Evolutionary conservation across 2,113 vertebrate genomes (phyloP).

Genomic region (Megaceryle torquata): DNA sequence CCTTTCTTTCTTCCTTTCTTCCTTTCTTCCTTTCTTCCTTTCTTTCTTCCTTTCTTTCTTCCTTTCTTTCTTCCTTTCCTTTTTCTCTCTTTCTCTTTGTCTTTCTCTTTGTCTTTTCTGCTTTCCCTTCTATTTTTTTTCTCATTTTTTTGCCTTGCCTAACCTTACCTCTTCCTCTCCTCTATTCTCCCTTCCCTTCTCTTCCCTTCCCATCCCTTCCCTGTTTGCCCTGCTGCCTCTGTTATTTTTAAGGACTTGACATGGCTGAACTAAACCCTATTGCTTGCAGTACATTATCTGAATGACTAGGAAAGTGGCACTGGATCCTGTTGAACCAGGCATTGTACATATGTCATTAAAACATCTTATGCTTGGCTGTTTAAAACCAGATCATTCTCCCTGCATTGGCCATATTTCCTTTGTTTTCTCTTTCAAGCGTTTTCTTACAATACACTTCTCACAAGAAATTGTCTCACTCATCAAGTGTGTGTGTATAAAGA

Average conservation of each 20-base stretch:
- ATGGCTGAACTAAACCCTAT: neutral
- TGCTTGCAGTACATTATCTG: neutral
- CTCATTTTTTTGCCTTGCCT: too few species aligned
- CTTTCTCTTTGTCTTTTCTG: too few species aligned
- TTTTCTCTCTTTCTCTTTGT: too few species aligned
- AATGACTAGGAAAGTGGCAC: neutral
- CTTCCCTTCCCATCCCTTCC: too few species aligned
- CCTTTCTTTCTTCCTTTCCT: too few species aligned
- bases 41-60: accelerated
- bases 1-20: accelerated
- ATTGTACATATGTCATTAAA: neutral
- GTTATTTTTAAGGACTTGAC: neutral
- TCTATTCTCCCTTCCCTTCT: too few species aligned
- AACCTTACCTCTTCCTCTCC: too few species aligned
- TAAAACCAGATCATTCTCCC: neutral
- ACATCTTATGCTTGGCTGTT: neutral
- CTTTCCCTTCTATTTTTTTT: too few species aligned
- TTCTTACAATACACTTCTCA: neutral
- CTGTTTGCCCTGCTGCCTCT: neutral
- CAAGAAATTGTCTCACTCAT: neutral
- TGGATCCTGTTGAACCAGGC: neutral
- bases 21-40: too few species aligned
- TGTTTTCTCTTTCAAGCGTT: neutral
- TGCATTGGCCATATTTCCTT: neutral
- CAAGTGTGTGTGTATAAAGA: neutral